Base-by-base conservation (phyloP, 2,888 invertebrate genomes). In the Chironomus riparius region DNA sequence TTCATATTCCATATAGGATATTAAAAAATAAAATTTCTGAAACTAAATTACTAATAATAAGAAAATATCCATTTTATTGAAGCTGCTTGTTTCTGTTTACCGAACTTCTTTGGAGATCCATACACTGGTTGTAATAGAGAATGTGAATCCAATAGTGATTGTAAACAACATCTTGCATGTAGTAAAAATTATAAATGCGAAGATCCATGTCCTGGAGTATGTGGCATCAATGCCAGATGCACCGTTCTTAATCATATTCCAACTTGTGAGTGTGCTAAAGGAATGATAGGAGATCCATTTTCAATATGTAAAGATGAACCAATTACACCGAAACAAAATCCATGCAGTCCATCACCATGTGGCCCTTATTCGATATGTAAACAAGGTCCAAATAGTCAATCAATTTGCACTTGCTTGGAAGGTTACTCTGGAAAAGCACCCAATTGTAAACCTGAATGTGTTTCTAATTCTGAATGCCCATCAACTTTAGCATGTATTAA, bases 281-380 rank as follows among this genome's bases (percentile, higher is more conserved):
- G 91, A 22, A 92, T 87, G 80, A 90, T 91, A 2, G 93, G 94
- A 70, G 93, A 94, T 87, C 92, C 94, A 77, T 93, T 92, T 86
- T 91, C 89, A 84, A 89, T 89, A 80, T 92, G 92, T 80, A 87
- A 86, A 80, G 88, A 87, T 81, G 85, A 89, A 72, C 83, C 85
- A 75, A 78, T 85, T 68, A 80, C 80, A 15, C 79, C 81, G 85
- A 82, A 84, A 76, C 86, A 87, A 77, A 90, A 93, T 81, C 93
- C 93, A 6, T 95, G 95, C 80, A 56, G 18, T 18, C 56, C 93
- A 75, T 90, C 92, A 24, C 94, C 95, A 0, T 95, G 95, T 82
- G 95, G 95, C 71, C 92, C 93, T 0, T 93, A 94, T 82, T 81
- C 91, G 93, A 81, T n/a, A n/a, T 95, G 95, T 78, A 88, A 93